Percentiles rank a stretch among this genome's conserved stretches.
Conservation (phyloP, 2,888 invertebrate genomes). For the Stenchaetothrips biformis region DNA sequence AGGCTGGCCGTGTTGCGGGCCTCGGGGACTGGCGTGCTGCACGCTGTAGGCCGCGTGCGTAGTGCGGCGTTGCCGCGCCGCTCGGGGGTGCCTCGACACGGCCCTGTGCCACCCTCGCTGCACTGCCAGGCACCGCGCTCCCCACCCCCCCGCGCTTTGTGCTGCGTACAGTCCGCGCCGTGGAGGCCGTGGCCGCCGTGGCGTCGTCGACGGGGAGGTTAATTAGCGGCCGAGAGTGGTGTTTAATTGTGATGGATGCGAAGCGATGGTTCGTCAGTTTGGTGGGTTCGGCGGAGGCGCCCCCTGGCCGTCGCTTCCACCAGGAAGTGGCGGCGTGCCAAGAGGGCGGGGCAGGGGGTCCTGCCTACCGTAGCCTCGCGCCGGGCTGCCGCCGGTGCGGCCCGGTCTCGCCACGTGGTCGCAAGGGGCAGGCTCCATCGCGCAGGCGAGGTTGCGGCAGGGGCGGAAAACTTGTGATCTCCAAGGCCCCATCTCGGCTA, state of each 20-base stretch:
- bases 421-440: too few relatives aligned
- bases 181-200: neutral
- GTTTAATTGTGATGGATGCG: neutral
- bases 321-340: slow-evolving; percentile 13
- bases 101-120: neutral
- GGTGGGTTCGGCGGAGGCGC: neutral
- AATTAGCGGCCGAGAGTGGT: neutral
- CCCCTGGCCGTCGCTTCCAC: neutral
- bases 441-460: neutral
- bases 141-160: neutral
- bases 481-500: slow-evolving; percentile 7
- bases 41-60: too few relatives aligned
- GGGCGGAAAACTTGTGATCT: slow-evolving; percentile 3
- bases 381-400: neutral
- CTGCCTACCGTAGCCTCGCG: neutral
- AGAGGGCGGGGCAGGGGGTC: slow-evolving; percentile 26
- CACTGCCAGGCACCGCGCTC: neutral
- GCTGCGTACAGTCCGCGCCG: neutral
- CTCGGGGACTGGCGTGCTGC: neutral
- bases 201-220: neutral
- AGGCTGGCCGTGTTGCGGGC: neutral
- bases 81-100: neutral
- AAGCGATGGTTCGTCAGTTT: too few relatives aligned
- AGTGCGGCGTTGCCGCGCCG: too few relatives aligned
- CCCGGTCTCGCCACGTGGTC: too few relatives aligned